Evolutionary conservation across 2,888 invertebrate genomes (phyloP), one percentile per base, ranked within the genome.

Genomic region (Drosophila incognita): DNA sequence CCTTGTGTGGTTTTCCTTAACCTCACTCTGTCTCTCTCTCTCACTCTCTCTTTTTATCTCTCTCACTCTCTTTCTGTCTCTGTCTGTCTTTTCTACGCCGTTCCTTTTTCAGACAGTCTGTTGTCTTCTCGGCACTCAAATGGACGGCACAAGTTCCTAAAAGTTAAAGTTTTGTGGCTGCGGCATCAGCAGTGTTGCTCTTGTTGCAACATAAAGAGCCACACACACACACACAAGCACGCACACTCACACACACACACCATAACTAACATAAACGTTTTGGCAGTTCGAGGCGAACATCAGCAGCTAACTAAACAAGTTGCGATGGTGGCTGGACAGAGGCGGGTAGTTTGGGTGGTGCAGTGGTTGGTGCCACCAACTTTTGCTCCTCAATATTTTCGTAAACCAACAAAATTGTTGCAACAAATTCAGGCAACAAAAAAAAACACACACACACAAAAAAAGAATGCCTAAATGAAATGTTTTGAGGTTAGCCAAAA

Each of bases 401-500:
- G 81, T 82, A 82, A 46, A 70, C 76, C 72, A 65, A 72, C 85
- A 54, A 74, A 75, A 79, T 74, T 80, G 80, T 85, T 74, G 78
- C 81, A 87, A 77, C 82, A 79, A 88, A 81, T 88, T 88, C 72
- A 60, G 18, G 60, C 67, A 60, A 56, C 60, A 79, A 61, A 49
- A 67, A 67, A 71, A 56, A 27, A 61, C 49, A 75, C 60, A 52
- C 29, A 40, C 40, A 40, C 21, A 57, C 57, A 40, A 4, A 27
- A 15, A 35, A 31, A 38, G 60, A 67, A 85, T 76, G 54, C 65
- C 59, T 75, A 83, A 86, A 81, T 83, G 65, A 88, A 86, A 86
- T 86, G 84, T 90, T 79, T 90, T 90, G 79, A 79, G 90, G 89
- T 89, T 86, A 66, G 70, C 84, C 87, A 69, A 76, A 85, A 86